Conservation (phyloP, 1,140 invertebrate genomes). For the Orchestia grillus region DNA sequence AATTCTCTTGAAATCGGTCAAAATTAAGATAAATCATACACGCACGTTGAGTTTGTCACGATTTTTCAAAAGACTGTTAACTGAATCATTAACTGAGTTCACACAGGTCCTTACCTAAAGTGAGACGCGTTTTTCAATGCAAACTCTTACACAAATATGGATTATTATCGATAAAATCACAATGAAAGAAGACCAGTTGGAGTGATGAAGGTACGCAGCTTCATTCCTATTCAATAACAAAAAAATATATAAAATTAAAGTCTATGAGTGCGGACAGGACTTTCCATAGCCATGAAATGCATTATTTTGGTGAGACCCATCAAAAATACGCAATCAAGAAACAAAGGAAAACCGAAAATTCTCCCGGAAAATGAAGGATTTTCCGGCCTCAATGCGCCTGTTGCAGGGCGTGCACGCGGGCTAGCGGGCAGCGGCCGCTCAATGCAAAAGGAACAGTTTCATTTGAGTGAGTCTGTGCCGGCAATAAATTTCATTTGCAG, state of each 20-base stretch:
- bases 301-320: background rate
- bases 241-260: background rate
- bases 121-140: too few species aligned
- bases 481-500: slow-evolving; percentile 9
- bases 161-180: too few species aligned
- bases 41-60: too few species aligned
- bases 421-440: background rate
- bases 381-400: background rate
- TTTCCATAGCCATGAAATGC: background rate
- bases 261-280: too few species aligned
- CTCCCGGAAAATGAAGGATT: background rate
- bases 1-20: too few species aligned
- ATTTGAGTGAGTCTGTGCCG: background rate
- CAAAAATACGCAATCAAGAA: background rate
- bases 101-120: too few species aligned
- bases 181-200: too few species aligned
- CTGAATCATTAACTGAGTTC: too few species aligned
- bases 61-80: too few species aligned
- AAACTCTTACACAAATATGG: too few species aligned
- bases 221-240: background rate
- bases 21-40: too few species aligned
- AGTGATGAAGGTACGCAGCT: background rate
- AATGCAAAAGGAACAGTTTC: background rate
- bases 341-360: background rate
- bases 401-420: background rate